Percentiles rank a stretch among this genome's conserved stretches.
These are phyloP conservation scores for Procambarus virginalis DNA, from an alignment of 1,140 invertebrate genomes.

Conservation along the genomic window DNA sequence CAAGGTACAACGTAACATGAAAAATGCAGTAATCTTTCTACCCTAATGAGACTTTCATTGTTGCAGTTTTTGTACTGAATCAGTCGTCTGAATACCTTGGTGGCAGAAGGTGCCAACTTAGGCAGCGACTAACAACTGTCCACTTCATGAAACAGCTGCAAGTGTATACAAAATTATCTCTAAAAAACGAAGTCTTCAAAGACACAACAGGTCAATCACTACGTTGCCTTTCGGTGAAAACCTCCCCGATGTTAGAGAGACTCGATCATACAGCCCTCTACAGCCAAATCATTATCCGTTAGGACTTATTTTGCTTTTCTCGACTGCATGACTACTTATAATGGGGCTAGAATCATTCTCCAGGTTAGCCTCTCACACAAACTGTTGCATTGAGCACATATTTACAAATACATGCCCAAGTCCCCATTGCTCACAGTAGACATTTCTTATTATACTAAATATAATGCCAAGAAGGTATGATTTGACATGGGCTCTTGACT, in stretches of 20 bases:
- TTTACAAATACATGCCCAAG: too few relatives aligned
- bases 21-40: slow-evolving; percentile 45
- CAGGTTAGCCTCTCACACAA: not conserved
- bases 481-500: too few relatives aligned
- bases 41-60: slow-evolving; percentile 63
- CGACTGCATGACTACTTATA: not conserved
- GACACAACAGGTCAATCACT: not conserved
- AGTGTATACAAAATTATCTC: not conserved
- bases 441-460: too few relatives aligned
- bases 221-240: not conserved
- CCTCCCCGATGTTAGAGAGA: not conserved
- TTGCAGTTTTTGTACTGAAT: slow-evolving; percentile 61
- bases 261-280: not conserved
- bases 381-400: too few relatives aligned
- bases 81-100: slow-evolving; percentile 40
- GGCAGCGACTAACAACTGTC: not conserved
- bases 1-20: slow-evolving; percentile 22
- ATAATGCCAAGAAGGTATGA: too few relatives aligned
- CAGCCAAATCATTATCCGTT: not conserved
- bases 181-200: not conserved
- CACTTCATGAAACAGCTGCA: not conserved
- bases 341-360: not conserved
- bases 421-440: too few relatives aligned
- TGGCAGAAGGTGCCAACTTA: slow-evolving; percentile 16
- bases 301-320: not conserved